These are phyloP conservation scores for Odontocerum albicorne DNA, from an alignment of 2,888 invertebrate genomes.

Conservation along the genomic window DNA sequence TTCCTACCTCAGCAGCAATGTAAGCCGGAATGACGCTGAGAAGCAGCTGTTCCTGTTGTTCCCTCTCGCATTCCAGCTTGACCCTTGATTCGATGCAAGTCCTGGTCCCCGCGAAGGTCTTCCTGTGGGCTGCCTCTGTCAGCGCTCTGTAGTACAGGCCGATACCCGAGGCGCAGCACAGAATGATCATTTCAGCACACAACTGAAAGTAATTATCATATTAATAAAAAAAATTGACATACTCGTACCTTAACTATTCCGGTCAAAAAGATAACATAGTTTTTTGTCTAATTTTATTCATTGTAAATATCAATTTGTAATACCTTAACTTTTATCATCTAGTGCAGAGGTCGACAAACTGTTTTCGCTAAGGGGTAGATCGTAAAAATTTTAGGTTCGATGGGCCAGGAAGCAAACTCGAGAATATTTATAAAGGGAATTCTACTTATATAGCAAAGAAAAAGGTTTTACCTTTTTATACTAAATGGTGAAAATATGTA, in stretches of 20 bases:
- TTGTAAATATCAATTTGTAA: too few relatives aligned
- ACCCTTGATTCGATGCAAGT: slow-evolving; percentile 90
- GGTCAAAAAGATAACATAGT: too few relatives aligned
- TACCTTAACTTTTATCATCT: too few relatives aligned
- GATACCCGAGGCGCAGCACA: slow-evolving; percentile 76
- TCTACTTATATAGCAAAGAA: too few relatives aligned
- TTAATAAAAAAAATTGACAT: background rate
- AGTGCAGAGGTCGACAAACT: too few relatives aligned
- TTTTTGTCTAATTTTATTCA: too few relatives aligned
- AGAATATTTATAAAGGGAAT: too few relatives aligned
- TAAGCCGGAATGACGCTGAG: slow-evolving; percentile 94
- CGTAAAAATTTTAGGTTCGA: too few relatives aligned
- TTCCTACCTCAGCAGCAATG: slow-evolving; percentile 89
- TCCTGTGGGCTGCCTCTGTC: slow-evolving; percentile 83
- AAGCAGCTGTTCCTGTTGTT: slow-evolving; percentile 89
- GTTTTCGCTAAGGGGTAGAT: too few relatives aligned
- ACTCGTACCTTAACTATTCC: background rate
- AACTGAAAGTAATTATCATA: slow-evolving; percentile 5
- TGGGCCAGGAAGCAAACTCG: too few relatives aligned
- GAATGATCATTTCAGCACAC: slow-evolving; percentile 70
- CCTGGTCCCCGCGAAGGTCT: slow-evolving; percentile 87
- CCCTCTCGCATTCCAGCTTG: slow-evolving; percentile 88
- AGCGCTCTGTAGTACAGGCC: slow-evolving; percentile 88
- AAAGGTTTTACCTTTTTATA: too few relatives aligned
- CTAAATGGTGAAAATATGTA: too few relatives aligned